These are phyloP conservation scores for Phocides pigmalion DNA, from an alignment of 1,140 invertebrate species.

Conservation along the genomic window DNA sequence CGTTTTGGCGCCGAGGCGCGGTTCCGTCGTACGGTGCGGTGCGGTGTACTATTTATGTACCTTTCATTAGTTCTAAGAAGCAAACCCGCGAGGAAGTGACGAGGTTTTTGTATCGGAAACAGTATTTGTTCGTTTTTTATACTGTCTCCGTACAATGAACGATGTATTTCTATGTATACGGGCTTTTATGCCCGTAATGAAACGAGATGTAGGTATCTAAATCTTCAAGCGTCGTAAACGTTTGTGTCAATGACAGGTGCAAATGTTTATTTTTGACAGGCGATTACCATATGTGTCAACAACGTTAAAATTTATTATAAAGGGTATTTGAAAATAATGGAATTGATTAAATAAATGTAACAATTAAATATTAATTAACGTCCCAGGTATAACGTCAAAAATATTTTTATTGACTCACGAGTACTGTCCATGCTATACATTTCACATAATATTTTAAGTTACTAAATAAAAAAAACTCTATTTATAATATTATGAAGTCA, in stretches of 20 bases:
- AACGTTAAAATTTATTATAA: neutral
- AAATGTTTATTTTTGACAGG: neutral
- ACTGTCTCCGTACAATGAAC: conserved; percentile 43
- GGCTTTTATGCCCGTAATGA: conserved; percentile 24
- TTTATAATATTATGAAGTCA: too few species aligned
- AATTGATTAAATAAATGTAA: neutral
- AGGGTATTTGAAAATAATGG: neutral
- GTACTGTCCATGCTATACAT: too few species aligned
- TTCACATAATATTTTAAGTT: too few species aligned
- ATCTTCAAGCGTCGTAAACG: too few species aligned
- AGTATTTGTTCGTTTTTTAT: conserved; percentile 60
- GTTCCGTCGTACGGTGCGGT: conserved; percentile 54
- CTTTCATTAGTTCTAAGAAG: conserved; percentile 80
- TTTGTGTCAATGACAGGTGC: conserved; percentile 17
- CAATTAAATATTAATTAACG: too few species aligned
- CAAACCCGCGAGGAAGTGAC: conserved; percentile 63
- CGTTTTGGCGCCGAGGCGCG: conserved; percentile 59
- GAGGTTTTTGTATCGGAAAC: conserved; percentile 78
- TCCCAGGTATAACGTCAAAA: too few species aligned
- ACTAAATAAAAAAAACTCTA: too few species aligned
- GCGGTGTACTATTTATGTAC: conserved; percentile 67
- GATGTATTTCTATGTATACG: conserved; percentile 41
- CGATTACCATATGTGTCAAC: neutral
- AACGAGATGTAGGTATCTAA: conserved; percentile 11
- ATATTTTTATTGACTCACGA: too few species aligned